phyloP scores from a whole-genome alignment of 1,140 invertebrate species.

The Anoplophora glabripennis region DNA sequence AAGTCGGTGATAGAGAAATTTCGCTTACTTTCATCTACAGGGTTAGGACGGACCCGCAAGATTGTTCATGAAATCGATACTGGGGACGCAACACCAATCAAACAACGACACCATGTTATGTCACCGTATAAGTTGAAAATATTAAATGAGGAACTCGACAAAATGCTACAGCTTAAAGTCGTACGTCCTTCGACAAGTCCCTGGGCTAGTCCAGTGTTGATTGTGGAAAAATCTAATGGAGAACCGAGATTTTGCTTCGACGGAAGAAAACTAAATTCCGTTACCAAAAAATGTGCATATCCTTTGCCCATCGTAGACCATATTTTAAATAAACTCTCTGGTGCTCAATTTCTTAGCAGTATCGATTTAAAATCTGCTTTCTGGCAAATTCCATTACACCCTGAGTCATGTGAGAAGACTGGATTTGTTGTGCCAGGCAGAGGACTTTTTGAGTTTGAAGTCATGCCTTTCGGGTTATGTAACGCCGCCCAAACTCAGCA shows the following conservation, averaged over 20 bases:
- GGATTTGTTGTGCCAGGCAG: slow-evolving; percentile 46
- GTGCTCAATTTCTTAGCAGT: slow-evolving; percentile 38
- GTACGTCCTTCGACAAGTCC: slow-evolving; percentile 21
- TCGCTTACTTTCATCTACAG: neutral
- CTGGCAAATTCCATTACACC: slow-evolving; percentile 43
- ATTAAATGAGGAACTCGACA: slow-evolving; percentile 25
- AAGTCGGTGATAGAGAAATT: neutral
- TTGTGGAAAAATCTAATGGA: slow-evolving; percentile 27
- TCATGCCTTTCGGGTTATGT: slow-evolving; percentile 46
- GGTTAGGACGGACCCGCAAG: slow-evolving; percentile 5
- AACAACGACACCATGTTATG: slow-evolving; percentile 16
- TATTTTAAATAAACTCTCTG: slow-evolving; percentile 37
- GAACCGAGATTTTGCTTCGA: slow-evolving; percentile 44
- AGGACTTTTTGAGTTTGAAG: slow-evolving; percentile 43
- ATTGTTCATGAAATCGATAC: slow-evolving; percentile 29
- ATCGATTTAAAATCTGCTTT: slow-evolving; percentile 44
- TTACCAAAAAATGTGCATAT: slow-evolving; percentile 43
- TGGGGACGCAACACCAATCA: slow-evolving; percentile 18
- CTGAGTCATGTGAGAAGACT: slow-evolving; percentile 39
- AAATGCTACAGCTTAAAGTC: slow-evolving; percentile 22
- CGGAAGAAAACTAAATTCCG: slow-evolving; percentile 42
- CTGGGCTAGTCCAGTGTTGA: slow-evolving; percentile 23
- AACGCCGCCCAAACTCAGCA: slow-evolving; percentile 48
- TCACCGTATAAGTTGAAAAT: slow-evolving; percentile 24
- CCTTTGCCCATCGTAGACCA: slow-evolving; percentile 34